A percentile compares a stretch with the other conserved stretches of the same genome.
phyloP scores from a whole-genome alignment of 2,888 invertebrate species.

The Ypsolopha sequella region DNA sequence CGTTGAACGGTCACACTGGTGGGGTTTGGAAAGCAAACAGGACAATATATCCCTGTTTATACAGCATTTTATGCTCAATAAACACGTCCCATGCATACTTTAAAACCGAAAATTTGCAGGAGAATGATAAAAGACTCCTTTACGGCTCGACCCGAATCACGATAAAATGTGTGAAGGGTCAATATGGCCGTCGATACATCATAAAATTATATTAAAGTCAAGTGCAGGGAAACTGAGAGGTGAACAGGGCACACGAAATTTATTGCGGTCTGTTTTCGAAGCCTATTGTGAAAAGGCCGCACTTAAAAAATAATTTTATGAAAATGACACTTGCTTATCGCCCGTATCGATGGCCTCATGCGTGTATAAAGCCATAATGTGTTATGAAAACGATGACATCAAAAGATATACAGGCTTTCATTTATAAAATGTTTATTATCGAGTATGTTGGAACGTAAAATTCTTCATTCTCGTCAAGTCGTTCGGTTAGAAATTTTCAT shows the following conservation, averaged over 20 bases:
- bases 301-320: slow-evolving; percentile 51
- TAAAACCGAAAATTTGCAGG: slow-evolving; percentile 38
- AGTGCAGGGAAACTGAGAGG: slow-evolving; percentile 62
- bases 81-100: slow-evolving; percentile 37
- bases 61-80: slow-evolving; percentile 32
- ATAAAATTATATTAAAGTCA: slow-evolving; percentile 71
- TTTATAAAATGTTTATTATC: slow-evolving; percentile 23
- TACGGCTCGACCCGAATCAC: slow-evolving; percentile 29
- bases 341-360: slow-evolving; percentile 16
- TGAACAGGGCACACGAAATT: slow-evolving; percentile 53
- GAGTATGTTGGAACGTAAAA: slow-evolving; percentile 23
- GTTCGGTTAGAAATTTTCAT: slow-evolving; percentile 48
- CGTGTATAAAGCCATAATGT: not conserved
- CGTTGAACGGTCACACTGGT: slow-evolving; percentile 5
- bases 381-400: not conserved
- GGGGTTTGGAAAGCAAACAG: slow-evolving; percentile 16
- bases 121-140: slow-evolving; percentile 14
- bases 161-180: slow-evolving; percentile 66
- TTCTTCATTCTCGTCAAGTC: slow-evolving; percentile 33
- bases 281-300: slow-evolving; percentile 53
- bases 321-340: slow-evolving; percentile 38
- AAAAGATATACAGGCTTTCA: slow-evolving; percentile 7
- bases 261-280: slow-evolving; percentile 65
- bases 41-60: slow-evolving; percentile 25
- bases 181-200: slow-evolving; percentile 61